Conservation (phyloP, 2,888 invertebrate species). For the Flexamia atlantica region DNA sequence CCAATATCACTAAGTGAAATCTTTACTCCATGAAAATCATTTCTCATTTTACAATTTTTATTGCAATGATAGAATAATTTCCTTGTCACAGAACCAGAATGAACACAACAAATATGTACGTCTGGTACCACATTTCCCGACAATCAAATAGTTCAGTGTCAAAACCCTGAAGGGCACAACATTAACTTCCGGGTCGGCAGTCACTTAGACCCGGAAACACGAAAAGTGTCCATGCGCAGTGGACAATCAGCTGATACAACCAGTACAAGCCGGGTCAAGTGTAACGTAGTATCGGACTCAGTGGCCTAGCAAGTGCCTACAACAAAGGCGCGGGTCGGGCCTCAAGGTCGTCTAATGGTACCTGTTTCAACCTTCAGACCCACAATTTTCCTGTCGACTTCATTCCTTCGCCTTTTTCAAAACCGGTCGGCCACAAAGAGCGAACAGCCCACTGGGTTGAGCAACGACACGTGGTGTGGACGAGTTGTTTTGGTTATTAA, state of each 20-base stretch:
- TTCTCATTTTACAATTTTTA: too few species aligned
- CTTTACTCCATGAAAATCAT: too few species aligned
- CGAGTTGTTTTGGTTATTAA: not conserved
- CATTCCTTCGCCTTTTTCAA: not conserved
- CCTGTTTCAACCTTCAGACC: slow-evolving; percentile 9
- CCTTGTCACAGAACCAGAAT: too few species aligned
- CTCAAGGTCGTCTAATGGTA: slow-evolving; percentile 1
- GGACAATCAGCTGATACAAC: not conserved
- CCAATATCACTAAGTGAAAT: too few species aligned
- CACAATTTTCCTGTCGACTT: slow-evolving; percentile 9
- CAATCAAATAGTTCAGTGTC: too few species aligned
- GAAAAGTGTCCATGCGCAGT: not conserved
- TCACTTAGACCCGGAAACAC: not conserved
- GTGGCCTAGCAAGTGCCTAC: not conserved
- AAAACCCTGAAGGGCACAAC: too few species aligned
- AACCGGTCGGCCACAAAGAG: slow-evolving; percentile 24
- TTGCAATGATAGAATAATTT: too few species aligned
- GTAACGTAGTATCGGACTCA: not conserved
- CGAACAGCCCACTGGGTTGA: not conserved
- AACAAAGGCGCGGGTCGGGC: not conserved
- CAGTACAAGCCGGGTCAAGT: not conserved
- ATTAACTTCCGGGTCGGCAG: too few species aligned
- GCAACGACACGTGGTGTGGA: not conserved
- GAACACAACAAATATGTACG: too few species aligned
- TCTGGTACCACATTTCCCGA: too few species aligned